These are phyloP conservation scores for Chrysolina americana DNA, from an alignment of 2,888 invertebrate genomes.

Conservation along the genomic window DNA sequence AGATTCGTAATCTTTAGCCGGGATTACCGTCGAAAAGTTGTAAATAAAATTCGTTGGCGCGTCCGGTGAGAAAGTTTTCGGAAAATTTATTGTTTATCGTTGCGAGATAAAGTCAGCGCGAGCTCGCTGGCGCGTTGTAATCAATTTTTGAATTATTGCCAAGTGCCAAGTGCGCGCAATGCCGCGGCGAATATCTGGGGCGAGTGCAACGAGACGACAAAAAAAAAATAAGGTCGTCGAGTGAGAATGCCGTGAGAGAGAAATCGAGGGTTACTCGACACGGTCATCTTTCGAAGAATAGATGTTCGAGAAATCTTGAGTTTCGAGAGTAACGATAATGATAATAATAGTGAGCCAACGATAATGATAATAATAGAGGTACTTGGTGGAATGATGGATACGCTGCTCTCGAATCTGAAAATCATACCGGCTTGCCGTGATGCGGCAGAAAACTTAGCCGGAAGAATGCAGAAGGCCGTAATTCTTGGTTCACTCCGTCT, in stretches of 20 bases:
- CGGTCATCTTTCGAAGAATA: no score
- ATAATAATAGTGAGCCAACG: no score
- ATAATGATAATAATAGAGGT: no score
- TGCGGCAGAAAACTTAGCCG: no score
- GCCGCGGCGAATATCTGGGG: slow-evolving; percentile 24
- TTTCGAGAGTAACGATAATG: no score
- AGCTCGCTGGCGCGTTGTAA: slow-evolving; percentile 27
- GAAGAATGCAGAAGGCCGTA: no score
- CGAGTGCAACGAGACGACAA: neutral
- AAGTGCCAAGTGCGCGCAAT: slow-evolving; percentile 27
- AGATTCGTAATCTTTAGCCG: neutral
- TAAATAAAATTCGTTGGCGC: slow-evolving; percentile 35
- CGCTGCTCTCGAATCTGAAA: no score
- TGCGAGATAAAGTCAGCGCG: slow-evolving; percentile 29
- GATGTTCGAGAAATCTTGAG: no score
- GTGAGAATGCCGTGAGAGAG: neutral
- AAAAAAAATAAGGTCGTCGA: slow-evolving; percentile 9
- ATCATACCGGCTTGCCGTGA: no score
- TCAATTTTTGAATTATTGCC: slow-evolving; percentile 40
- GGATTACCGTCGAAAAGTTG: slow-evolving; percentile 25
- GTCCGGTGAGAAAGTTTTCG: neutral
- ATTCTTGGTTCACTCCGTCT: no score
- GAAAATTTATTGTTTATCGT: slow-evolving; percentile 39
- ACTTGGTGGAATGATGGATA: no score
- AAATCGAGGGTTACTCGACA: neutral